Base-by-base conservation (phyloP, 2,797 vertebrate species). In the Philypnodon macrostomus region DNA sequence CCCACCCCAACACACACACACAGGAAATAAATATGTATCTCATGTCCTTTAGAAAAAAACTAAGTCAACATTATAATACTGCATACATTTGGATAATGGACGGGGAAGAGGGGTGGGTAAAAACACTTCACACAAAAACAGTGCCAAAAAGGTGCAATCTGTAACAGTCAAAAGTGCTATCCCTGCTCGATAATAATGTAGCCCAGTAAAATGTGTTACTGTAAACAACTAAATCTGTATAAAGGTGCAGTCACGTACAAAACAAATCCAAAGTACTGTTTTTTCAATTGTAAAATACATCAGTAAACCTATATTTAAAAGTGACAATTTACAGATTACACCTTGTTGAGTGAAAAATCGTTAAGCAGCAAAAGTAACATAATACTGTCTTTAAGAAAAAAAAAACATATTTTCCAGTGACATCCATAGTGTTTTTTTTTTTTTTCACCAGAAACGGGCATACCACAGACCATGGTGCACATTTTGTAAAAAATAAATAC, bases 401-500 rank as follows among this genome's bases (percentile, higher is more conserved):
- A 24, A 17, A 57, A 63, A 67, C 39, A 41, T 67, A 66, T 70
- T 63, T 70, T 85, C 83, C 81, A 89, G 84, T 87, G 85, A 87
- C 76, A 79, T 81, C 83, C 68, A 66, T 73, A 67, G 53, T 61
- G 68, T 58, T 73, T 4, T 21, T 69, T 73, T 4, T 21, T 69
- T 77, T 69, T 64, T 34, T 34, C 58, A 83, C 72, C 76, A 77
- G 56, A 70, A 64, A 80, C 49, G 73, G 84, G 81, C 56, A 80
- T 61, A 33, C 77, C 62, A 85, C 73, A 85, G 84, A 84, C 70
- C 75, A 77, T 58, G 81, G 87, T 89, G 85, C 82, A 84, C 85
- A 85, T 71, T 87, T 83, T 77, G 78, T 86, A 88, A 81, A 85
- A 41, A 87, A 89, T 89, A 88, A 89, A 89, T 90, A 91, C 88